Evolutionary conservation across 2,888 invertebrate genomes (phyloP), one percentile per base, ranked within the genome.

Genomic region (Drosophila flavopinicola): DNA sequence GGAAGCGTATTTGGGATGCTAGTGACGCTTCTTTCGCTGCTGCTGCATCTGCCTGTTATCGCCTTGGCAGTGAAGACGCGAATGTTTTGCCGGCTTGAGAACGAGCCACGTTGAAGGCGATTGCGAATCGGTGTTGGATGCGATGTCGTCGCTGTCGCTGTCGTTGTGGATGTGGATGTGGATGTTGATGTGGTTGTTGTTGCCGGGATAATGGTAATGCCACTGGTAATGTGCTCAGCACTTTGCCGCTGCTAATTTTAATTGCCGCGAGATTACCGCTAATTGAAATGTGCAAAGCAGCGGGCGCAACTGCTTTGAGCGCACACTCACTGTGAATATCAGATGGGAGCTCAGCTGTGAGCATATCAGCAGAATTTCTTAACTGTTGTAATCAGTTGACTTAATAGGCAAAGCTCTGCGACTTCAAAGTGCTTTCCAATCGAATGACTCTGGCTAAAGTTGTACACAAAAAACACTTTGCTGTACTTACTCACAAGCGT

Each of bases 321-420:
- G 32, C 29, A 52, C 61, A 51, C 45, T 56, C 44, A 38, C 49
- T 44, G 23, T 39, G 42, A 52, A 56, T 56, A 53, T 67, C 61
- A 49, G 52, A 38, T 57, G 63, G 58, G 17, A 54, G 63, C 41
- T 75, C 75, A 58, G 63, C 53, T 74, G 70, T 49, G 45, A 42
- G 63, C 70, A 68, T 71, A 53, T 64, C 47, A 58, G 17, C 38
- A 48, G 51, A 57, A 29, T 74, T 74, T 54, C 58, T 42, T 58
- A 64, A 25, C 35, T 63, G 17, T 63, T 63, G 17, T 63, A 63
- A 69, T 63, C 47, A 63, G 51, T 60, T 67, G 74, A 74, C 73
- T 72, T 52, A 67, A 51, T 33, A 64, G 45, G 29, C 74, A 74
- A 72, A 67, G 77, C 58, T 58, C 41, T 37, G n/a, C 24, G 42